These are phyloP conservation scores for Procambarus virginalis DNA, from an alignment of 1,140 invertebrate species.

Conservation along the genomic window DNA sequence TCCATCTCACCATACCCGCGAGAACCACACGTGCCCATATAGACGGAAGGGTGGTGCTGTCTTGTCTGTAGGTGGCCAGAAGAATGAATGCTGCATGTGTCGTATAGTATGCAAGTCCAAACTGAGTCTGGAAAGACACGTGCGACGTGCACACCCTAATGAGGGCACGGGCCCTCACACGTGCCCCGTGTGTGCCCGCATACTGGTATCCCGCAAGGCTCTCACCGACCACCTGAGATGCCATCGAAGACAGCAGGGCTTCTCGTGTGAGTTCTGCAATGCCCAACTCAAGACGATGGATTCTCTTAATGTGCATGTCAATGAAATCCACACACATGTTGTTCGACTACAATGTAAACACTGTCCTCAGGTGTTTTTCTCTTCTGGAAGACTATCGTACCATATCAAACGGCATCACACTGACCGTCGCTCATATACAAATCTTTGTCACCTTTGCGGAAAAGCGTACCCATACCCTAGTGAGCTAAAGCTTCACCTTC, in stretches of 20 bases:
- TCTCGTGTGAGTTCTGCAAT: conserved; percentile 35
- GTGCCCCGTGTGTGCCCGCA: conserved; percentile 38
- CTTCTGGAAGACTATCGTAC: conserved; percentile 44
- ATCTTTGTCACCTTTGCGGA: conserved; percentile 56
- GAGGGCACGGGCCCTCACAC: neutral
- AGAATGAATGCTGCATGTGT: conserved; percentile 23
- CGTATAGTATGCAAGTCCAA: conserved; percentile 6
- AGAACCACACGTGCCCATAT: conserved; percentile 26
- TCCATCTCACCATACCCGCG: neutral
- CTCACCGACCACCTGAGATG: conserved; percentile 53
- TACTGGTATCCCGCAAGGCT: conserved; percentile 32
- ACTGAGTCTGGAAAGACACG: conserved; percentile 19
- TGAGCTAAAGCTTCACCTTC: conserved; percentile 47
- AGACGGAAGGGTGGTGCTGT: neutral
- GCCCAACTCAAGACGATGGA: conserved; percentile 39
- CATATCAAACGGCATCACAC: conserved; percentile 56
- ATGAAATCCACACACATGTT: conserved; percentile 47
- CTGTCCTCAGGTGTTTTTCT: conserved; percentile 52
- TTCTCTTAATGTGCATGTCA: conserved; percentile 47
- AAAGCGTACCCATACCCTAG: conserved; percentile 53
- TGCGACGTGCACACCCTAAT: conserved; percentile 21
- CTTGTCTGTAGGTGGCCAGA: neutral
- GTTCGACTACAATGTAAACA: conserved; percentile 44
- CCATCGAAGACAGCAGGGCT: conserved; percentile 43
- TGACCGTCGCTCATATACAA: conserved; percentile 40